These are phyloP conservation scores for Molothrus ater DNA, from an alignment of 2,797 vertebrate genomes.

Conservation along the genomic window DNA sequence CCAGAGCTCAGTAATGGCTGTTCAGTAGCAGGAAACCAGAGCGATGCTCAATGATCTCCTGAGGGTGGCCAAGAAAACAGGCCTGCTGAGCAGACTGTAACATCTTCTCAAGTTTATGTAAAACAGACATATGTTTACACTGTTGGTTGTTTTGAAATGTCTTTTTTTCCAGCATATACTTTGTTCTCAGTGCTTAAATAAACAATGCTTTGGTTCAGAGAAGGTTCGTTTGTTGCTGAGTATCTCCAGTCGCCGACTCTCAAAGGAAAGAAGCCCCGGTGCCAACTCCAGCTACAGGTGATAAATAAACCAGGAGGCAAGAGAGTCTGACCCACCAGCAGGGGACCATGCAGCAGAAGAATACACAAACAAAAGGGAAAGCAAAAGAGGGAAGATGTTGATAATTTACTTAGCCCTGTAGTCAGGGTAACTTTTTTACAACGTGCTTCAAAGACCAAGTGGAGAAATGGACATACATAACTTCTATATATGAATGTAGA, in stretches of 20 bases:
- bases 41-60: constrained; percentile 8
- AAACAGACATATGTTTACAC: constrained; percentile 43
- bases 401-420: not conserved
- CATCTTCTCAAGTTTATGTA: not conserved
- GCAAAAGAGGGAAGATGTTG: not conserved
- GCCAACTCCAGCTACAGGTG: not conserved
- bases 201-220: constrained; percentile 1
- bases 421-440: not conserved
- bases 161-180: not conserved
- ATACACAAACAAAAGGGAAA: not conserved
- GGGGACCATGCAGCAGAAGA: not conserved
- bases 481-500: not conserved
- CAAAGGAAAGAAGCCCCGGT: not conserved
- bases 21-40: constrained; percentile 8
- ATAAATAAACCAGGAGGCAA: not conserved
- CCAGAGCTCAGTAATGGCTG: not conserved
- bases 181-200: constrained; percentile 29
- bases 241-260: not conserved
- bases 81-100: constrained; percentile 6
- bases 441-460: not conserved
- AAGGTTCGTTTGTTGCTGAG: not conserved
- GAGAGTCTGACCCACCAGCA: not conserved
- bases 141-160: constrained; percentile 38
- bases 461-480: not conserved
- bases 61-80: not conserved